Base-by-base conservation (phyloP, 2,888 invertebrate species). In the Bombylius discolor region DNA sequence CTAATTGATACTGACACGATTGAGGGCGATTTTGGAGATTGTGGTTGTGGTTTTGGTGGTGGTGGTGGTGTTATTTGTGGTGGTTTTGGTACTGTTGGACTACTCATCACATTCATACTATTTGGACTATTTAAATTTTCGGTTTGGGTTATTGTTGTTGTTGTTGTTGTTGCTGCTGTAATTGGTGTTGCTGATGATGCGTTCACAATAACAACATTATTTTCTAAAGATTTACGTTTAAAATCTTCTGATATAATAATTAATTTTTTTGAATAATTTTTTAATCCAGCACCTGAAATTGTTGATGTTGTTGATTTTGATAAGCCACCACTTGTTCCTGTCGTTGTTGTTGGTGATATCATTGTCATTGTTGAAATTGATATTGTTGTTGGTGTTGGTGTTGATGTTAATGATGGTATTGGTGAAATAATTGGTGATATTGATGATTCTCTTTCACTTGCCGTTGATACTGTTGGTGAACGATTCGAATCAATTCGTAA, bases 171-270 rank as follows among this genome's bases (percentile, higher is more conserved):
- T 9, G 39, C 11, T 39, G 34, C 39, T 8, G 39, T 39, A 11
- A 9, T 39, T 42, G 39, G 8, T 42, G 8, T 11, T 42, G 39
- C 8, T 42, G 12, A 42, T 42, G 39, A 11, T 11, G 39, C 39
- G 11, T 42, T 47, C 13, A 61, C 57, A 36, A 61, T 57, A 31
- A 61, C 53, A 44, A 61, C 42, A 48, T 56, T 57, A 46, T 62
- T 60, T 55, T 61, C 60, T 4, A 62, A 53, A 14, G 62, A 59
- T 54, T 61, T 60, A 14, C 58, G 53, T 48, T 59, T 60, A 55
- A 61, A 62, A 53, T 62, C 62, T 49, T 61, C 60, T 4, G 61
- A 59, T 39, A 62, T 60, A 23, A 62, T 56, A 52, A 62, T 60
- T 32, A 61, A 51, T 52, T 61, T 59, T 36, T 58, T 58, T 23